Evolutionary conservation across 1,140 invertebrate genomes (phyloP).

Genomic region (Cydia amplana): DNA sequence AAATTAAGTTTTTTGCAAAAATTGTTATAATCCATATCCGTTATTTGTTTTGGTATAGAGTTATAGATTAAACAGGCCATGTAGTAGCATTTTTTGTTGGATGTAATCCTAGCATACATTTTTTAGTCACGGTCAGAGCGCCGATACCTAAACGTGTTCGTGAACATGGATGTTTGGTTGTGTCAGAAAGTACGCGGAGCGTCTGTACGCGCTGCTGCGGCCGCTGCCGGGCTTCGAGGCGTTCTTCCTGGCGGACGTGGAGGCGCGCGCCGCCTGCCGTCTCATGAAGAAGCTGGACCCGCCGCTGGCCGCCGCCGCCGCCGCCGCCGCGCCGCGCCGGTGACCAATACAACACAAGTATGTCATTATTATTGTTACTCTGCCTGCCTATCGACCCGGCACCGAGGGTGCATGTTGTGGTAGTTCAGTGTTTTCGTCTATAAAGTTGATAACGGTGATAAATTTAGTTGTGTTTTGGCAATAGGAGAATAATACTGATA

Average conservation of each 20-base stretch:
- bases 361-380: background rate
- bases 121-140: background rate
- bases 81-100: too few species aligned
- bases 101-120: background rate
- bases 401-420: background rate
- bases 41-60: too few species aligned
- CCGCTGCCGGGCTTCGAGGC: slow-evolving; percentile 69
- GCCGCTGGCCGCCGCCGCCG: slow-evolving; percentile 39
- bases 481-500: background rate
- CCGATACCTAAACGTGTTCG: background rate
- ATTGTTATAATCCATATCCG: too few species aligned
- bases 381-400: too few species aligned
- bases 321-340: slow-evolving; percentile 39
- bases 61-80: too few species aligned
- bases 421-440: slow-evolving; percentile 2
- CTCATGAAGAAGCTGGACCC: slow-evolving; percentile 73
- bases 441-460: background rate
- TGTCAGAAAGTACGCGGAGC: slow-evolving; percentile 67
- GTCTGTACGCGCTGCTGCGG: slow-evolving; percentile 67
- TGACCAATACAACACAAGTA: slow-evolving; percentile 38
- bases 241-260: slow-evolving; percentile 68
- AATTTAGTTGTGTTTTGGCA: background rate
- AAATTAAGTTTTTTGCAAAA: too few species aligned
- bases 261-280: slow-evolving; percentile 57
- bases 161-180: background rate